phyloP scores from a whole-genome alignment of 2,113 vertebrate genomes.

The Callionymus lyra region DNA sequence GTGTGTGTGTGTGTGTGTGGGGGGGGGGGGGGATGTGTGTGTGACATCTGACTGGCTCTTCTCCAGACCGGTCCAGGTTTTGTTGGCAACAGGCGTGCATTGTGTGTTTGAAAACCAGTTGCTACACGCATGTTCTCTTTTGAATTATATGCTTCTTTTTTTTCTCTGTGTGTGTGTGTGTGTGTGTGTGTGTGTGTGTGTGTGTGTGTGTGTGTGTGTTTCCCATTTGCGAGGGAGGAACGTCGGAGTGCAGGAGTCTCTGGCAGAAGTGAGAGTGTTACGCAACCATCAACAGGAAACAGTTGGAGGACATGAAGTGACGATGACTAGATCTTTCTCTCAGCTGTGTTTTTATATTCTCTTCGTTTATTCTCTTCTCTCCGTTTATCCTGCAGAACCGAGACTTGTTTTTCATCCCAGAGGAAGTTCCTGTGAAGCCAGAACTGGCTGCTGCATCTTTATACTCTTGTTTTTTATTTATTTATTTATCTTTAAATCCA shows the following conservation, averaged over 20 bases:
- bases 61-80: slow-evolving; percentile 10
- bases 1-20: too few relatives aligned
- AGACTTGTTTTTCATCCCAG: slow-evolving; percentile 29
- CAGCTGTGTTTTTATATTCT: not conserved
- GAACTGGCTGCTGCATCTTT: not conserved
- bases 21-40: too few relatives aligned
- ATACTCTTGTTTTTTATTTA: too few relatives aligned
- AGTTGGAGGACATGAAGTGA: slow-evolving; percentile 22
- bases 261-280: slow-evolving; percentile 42
- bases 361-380: not conserved
- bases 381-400: slow-evolving; percentile 1
- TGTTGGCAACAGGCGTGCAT: slow-evolving; percentile 1
- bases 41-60: slow-evolving; percentile 3
- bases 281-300: slow-evolving; percentile 44
- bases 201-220: too few relatives aligned
- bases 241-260: slow-evolving; percentile 1
- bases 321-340: not conserved
- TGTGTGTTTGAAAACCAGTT: slow-evolving; percentile 22
- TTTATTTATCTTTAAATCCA: slow-evolving; percentile 54
- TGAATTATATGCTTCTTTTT: not conserved
- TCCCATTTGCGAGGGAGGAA: too few relatives aligned
- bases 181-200: too few relatives aligned
- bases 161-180: too few relatives aligned
- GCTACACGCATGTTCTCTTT: not conserved
- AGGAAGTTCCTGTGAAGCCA: slow-evolving; percentile 11